phyloP scores from a whole-genome alignment of 2,113 vertebrate species.

The Stictonetta naevosa region DNA sequence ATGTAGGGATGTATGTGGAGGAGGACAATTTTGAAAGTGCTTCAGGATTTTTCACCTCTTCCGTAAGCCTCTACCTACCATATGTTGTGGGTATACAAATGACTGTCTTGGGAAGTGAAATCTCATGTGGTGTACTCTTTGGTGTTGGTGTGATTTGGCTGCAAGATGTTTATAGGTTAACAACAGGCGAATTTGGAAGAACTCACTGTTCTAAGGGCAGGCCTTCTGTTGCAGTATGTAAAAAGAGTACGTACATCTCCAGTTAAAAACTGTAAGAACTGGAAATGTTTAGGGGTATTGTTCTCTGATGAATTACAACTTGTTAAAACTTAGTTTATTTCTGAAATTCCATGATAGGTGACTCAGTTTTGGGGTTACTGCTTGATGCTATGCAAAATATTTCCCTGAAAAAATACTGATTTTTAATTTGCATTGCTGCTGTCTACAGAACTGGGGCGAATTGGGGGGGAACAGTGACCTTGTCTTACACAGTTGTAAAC shows the following conservation, averaged over 20 bases:
- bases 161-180: neutral
- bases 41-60: neutral
- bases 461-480: neutral
- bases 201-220: neutral
- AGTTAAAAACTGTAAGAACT: neutral
- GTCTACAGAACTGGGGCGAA: neutral
- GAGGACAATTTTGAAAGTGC: neutral
- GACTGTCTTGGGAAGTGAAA: neutral
- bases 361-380: neutral
- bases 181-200: neutral
- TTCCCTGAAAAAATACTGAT: neutral
- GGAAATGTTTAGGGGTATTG: neutral
- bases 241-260: neutral
- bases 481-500: neutral
- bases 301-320: neutral
- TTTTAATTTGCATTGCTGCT: neutral
- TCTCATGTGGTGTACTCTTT: neutral
- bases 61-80: neutral
- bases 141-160: neutral
- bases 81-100: neutral
- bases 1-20: neutral
- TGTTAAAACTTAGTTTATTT: neutral
- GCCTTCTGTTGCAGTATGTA: neutral
- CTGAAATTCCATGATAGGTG: neutral
- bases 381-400: neutral